These are phyloP conservation scores for Sardinella longiceps DNA, from an alignment of 2,797 vertebrate species.

Conservation along the genomic window DNA sequence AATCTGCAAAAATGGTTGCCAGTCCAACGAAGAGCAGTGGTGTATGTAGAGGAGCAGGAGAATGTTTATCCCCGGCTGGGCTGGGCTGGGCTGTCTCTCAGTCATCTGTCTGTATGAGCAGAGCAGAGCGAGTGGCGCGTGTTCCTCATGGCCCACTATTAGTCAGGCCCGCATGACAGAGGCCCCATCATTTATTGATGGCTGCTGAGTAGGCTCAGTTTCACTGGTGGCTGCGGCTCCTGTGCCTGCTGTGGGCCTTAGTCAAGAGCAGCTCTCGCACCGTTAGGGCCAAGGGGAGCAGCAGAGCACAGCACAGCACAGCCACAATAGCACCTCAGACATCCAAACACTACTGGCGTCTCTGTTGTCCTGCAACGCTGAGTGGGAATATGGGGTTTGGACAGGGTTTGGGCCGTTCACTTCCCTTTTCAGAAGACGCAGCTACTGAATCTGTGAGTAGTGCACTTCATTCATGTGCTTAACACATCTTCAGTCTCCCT, in stretches of 20 bases:
- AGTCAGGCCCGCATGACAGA: slow-evolving; percentile 75
- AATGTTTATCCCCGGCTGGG: slow-evolving; percentile 48
- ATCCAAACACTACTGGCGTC: slow-evolving; percentile 28
- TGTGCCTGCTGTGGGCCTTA: slow-evolving; percentile 49
- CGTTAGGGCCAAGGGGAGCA: slow-evolving; percentile 52
- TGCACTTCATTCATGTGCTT: slow-evolving; percentile 36
- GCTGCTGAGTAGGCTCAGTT: slow-evolving; percentile 70
- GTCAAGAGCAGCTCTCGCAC: slow-evolving; percentile 39
- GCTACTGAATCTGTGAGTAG: slow-evolving; percentile 69
- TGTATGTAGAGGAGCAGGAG: not conserved
- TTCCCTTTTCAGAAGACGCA: slow-evolving; percentile 51
- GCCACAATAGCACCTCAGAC: slow-evolving; percentile 63
- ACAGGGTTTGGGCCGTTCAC: slow-evolving; percentile 40
- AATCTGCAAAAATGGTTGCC: not conserved
- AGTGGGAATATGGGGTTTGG: slow-evolving; percentile 39
- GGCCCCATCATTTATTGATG: slow-evolving; percentile 84
- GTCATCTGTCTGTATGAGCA: slow-evolving; percentile 80
- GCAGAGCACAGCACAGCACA: slow-evolving; percentile 53
- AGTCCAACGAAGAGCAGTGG: not conserved
- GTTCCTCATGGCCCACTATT: slow-evolving; percentile 78
- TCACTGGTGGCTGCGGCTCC: slow-evolving; percentile 69
- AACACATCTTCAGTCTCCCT: slow-evolving; percentile 18
- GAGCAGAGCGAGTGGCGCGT: slow-evolving; percentile 70
- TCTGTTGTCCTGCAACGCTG: not conserved
- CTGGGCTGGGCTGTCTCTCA: slow-evolving; percentile 69